These are phyloP conservation scores for Zaprionus africanus DNA, from an alignment of 1,140 invertebrate species.

Conservation along the genomic window DNA sequence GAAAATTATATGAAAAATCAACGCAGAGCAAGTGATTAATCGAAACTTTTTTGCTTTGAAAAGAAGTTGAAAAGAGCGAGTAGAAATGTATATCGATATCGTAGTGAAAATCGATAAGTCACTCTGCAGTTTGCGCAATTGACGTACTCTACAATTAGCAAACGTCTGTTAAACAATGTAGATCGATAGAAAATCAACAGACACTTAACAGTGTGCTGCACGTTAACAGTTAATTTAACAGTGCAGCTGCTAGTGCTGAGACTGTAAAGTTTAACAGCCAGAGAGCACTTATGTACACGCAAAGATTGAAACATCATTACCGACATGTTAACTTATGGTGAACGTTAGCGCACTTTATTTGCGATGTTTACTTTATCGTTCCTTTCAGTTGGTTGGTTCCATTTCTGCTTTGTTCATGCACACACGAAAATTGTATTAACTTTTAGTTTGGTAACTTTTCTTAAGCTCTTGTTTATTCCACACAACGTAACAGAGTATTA, in stretches of 20 bases:
- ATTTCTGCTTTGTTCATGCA: too few relatives aligned
- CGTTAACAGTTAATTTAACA: not conserved
- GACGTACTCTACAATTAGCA: not conserved
- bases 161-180: not conserved
- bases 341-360: too few relatives aligned
- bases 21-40: not conserved
- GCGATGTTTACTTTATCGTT: too few relatives aligned
- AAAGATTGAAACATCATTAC: too few relatives aligned
- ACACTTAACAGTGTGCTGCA: not conserved
- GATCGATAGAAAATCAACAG: not conserved
- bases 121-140: not conserved
- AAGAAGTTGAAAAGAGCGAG: not conserved
- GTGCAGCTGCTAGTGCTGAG: not conserved
- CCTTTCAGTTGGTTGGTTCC: too few relatives aligned
- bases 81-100: not conserved
- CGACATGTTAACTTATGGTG: too few relatives aligned
- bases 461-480: too few relatives aligned
- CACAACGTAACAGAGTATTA: too few relatives aligned
- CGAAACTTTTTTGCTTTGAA: not conserved
- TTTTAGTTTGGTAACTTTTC: too few relatives aligned
- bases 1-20: conserved; percentile 19
- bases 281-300: too few relatives aligned
- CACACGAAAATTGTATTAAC: too few relatives aligned
- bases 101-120: not conserved
- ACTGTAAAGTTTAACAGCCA: too few relatives aligned